Conservation (phyloP, 2,888 invertebrate genomes). For the Nudaria mundana region DNA sequence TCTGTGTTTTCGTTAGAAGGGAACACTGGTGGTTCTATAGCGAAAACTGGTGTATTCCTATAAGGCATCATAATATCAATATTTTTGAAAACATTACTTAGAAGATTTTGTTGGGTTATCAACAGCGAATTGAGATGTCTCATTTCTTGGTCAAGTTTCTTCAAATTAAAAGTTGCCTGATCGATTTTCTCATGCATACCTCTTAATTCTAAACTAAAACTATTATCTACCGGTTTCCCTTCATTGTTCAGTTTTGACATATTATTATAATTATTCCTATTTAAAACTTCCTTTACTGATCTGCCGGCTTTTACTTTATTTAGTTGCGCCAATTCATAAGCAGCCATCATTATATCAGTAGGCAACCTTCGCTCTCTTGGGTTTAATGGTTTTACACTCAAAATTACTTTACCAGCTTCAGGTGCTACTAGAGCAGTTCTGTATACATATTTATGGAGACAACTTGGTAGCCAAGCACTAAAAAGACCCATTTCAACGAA, state of each 20-base stretch:
- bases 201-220: slow-evolving; percentile 79
- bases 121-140: slow-evolving; percentile 82
- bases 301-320: slow-evolving; percentile 85
- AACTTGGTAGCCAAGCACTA: slow-evolving; percentile 88
- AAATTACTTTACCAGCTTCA: slow-evolving; percentile 89
- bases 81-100: slow-evolving; percentile 60
- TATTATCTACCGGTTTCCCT: slow-evolving; percentile 59
- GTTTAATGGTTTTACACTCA: slow-evolving; percentile 91
- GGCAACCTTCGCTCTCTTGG: slow-evolving; percentile 90
- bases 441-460: slow-evolving; percentile 86
- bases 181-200: slow-evolving; percentile 86
- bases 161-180: slow-evolving; percentile 85
- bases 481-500: slow-evolving; percentile 92
- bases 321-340: slow-evolving; percentile 89
- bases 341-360: slow-evolving; percentile 88
- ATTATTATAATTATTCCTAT: slow-evolving; percentile 81
- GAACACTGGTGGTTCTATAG: slow-evolving; percentile 60
- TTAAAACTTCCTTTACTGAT: slow-evolving; percentile 82
- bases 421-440: slow-evolving; percentile 91
- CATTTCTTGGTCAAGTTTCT: slow-evolving; percentile 85
- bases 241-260: slow-evolving; percentile 84
- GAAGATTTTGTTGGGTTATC: slow-evolving; percentile 63
- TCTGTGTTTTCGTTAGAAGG: slow-evolving; percentile 49
- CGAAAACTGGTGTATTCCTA: slow-evolving; percentile 44
- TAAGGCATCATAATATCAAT: slow-evolving; percentile 45